phyloP scores from a whole-genome alignment of 2,113 vertebrate genomes.

The Lampris incognitus region DNA sequence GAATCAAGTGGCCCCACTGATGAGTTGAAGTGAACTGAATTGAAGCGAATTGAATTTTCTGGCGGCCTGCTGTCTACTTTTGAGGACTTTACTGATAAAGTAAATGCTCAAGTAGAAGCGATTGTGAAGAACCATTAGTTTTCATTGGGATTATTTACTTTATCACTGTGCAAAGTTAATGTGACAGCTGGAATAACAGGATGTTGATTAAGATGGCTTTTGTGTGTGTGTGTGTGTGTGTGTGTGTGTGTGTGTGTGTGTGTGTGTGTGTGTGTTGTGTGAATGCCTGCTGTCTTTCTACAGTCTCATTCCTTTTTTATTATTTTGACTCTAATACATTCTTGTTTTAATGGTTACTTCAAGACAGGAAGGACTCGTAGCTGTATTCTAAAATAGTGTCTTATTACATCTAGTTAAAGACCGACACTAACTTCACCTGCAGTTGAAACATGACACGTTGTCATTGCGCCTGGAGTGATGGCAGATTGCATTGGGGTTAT shows the following conservation, averaged over 20 bases:
- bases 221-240: conserved; percentile 17
- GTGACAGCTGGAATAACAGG: conserved; percentile 4
- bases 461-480: too few relatives aligned
- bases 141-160: conserved; percentile 58
- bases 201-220: conserved; percentile 18
- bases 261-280: not conserved
- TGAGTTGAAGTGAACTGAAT: conserved; percentile 22
- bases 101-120: conserved; percentile 59
- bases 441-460: too few relatives aligned
- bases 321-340: too few relatives aligned
- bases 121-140: conserved; percentile 62
- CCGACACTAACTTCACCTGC: too few relatives aligned
- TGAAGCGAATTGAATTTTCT: conserved; percentile 44
- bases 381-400: too few relatives aligned
- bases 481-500: too few relatives aligned
- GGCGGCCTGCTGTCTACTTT: conserved; percentile 31
- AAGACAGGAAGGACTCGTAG: too few relatives aligned
- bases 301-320: too few relatives aligned
- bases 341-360: too few relatives aligned
- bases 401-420: too few relatives aligned
- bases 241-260: conserved; percentile 5
- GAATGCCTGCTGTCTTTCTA: not conserved
- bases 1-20: conserved; percentile 20
- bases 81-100: conserved; percentile 58
- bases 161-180: conserved; percentile 58